phyloP scores from a whole-genome alignment of 2,888 invertebrate genomes.

The Sarcophaga caerulescens region DNA sequence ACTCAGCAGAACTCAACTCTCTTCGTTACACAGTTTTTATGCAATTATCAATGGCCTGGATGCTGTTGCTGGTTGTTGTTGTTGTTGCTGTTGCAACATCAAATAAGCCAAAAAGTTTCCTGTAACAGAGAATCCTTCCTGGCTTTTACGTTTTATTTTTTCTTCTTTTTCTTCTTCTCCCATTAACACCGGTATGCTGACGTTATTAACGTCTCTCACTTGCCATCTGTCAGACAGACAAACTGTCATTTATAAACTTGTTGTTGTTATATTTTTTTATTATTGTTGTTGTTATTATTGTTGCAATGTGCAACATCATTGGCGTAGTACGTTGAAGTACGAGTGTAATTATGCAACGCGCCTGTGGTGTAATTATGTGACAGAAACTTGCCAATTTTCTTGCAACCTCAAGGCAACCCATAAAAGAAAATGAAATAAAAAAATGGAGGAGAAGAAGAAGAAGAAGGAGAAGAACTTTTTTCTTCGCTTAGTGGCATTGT shows the following conservation, averaged over 20 bases:
- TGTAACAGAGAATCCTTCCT: background rate
- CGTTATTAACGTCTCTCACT: background rate
- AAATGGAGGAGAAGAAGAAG: background rate
- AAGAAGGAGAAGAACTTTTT: background rate
- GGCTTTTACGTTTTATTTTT: background rate
- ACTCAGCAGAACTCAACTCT: background rate
- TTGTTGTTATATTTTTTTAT: background rate
- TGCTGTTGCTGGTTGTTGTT: background rate
- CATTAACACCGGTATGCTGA: slow-evolving; percentile 21
- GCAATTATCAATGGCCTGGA: background rate
- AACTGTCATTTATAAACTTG: slow-evolving; percentile 26
- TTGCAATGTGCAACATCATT: background rate
- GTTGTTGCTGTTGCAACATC: background rate
- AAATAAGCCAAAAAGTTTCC: slow-evolving; percentile 31
- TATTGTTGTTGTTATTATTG: background rate
- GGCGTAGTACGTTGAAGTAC: slow-evolving; percentile 36
- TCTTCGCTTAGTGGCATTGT: background rate
- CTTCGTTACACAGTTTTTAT: slow-evolving; percentile 41
- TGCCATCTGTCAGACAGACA: background rate
- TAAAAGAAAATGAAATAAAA: too few relatives aligned
- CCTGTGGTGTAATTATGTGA: slow-evolving; percentile 67
- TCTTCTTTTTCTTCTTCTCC: slow-evolving; percentile 9
- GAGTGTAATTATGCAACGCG: slow-evolving; percentile 60
- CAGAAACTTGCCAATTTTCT: slow-evolving; percentile 66
- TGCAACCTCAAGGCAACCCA: slow-evolving; percentile 42